A percentile compares a stretch with the other conserved stretches of the same genome.
Evolutionary conservation across 2,113 vertebrate genomes (phyloP).

Genomic region (Lepidothrix coronata): DNA sequence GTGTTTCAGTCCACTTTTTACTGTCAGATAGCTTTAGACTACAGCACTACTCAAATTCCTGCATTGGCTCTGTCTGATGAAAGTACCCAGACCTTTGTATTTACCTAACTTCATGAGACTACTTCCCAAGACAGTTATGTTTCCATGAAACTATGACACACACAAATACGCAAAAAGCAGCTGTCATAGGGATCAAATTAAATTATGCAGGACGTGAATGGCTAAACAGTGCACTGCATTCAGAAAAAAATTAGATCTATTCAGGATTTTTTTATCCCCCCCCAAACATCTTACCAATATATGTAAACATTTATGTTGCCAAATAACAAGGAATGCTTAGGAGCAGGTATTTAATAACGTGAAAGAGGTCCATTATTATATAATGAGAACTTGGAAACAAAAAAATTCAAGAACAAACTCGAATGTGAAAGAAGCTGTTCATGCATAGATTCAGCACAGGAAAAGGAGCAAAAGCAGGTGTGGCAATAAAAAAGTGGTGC

Average conservation of each 20-base stretch:
- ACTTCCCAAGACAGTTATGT: background rate
- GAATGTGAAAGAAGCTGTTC: conserved; percentile 7
- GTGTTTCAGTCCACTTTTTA: background rate
- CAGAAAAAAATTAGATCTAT: background rate
- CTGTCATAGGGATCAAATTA: background rate
- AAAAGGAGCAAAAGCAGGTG: background rate
- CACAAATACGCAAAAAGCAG: background rate
- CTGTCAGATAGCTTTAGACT: background rate
- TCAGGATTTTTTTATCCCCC: background rate
- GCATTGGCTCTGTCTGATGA: background rate
- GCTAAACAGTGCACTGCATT: background rate
- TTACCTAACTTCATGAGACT: background rate
- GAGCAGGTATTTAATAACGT: background rate
- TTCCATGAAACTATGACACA: background rate
- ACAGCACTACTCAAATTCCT: background rate
- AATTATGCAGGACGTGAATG: background rate
- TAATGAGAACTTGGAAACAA: background rate
- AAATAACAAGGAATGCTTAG: background rate
- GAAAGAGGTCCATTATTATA: background rate
- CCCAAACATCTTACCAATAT: background rate
- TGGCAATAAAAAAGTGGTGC: background rate
- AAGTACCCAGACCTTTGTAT: background rate
- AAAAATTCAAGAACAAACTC: background rate
- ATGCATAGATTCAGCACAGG: conserved; percentile 27
- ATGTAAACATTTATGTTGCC: background rate